Evolutionary conservation across 2,797 vertebrate genomes (phyloP).

Genomic region (Aselliscus stoliczkanus): DNA sequence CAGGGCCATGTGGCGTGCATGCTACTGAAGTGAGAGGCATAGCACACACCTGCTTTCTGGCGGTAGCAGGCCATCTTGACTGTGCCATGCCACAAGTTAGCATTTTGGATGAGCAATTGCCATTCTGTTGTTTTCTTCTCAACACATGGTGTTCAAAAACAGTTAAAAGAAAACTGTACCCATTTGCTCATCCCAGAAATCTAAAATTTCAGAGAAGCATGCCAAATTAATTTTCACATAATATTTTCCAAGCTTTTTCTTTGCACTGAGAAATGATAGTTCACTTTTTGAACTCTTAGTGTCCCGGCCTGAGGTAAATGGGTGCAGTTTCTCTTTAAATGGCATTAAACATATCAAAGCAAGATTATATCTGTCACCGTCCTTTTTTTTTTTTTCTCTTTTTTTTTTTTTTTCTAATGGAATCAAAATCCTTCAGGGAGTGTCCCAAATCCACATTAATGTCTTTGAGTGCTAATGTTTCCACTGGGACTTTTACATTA

Average conservation of each 20-base stretch:
- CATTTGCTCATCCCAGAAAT: slow-evolving; percentile 86
- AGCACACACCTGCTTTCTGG: slow-evolving; percentile 84
- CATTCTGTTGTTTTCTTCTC: slow-evolving; percentile 88
- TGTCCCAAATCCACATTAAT: slow-evolving; percentile 75
- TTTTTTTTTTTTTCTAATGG: slow-evolving; percentile 65
- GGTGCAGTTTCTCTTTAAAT: slow-evolving; percentile 67
- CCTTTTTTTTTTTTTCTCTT: slow-evolving; percentile 68
- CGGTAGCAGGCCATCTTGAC: slow-evolving; percentile 77
- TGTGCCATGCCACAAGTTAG: slow-evolving; percentile 83
- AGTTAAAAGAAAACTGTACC: slow-evolving; percentile 86
- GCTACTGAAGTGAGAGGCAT: slow-evolving; percentile 76
- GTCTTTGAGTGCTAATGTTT: slow-evolving; percentile 67
- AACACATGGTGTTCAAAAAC: slow-evolving; percentile 89
- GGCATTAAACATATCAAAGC: slow-evolving; percentile 67
- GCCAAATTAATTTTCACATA: slow-evolving; percentile 82
- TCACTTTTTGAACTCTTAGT: slow-evolving; percentile 72
- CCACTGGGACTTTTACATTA: slow-evolving; percentile 55
- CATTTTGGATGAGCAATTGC: slow-evolving; percentile 88
- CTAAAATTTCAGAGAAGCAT: slow-evolving; percentile 78
- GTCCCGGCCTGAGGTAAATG: slow-evolving; percentile 73
- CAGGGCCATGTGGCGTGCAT: slow-evolving; percentile 82
- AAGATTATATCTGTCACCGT: slow-evolving; percentile 71
- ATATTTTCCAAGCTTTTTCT: slow-evolving; percentile 75
- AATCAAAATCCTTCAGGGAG: slow-evolving; percentile 74
- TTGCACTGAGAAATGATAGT: slow-evolving; percentile 63